Base-by-base conservation (phyloP, 2,797 vertebrate genomes). In the Heteromormyrus szaboi region DNA sequence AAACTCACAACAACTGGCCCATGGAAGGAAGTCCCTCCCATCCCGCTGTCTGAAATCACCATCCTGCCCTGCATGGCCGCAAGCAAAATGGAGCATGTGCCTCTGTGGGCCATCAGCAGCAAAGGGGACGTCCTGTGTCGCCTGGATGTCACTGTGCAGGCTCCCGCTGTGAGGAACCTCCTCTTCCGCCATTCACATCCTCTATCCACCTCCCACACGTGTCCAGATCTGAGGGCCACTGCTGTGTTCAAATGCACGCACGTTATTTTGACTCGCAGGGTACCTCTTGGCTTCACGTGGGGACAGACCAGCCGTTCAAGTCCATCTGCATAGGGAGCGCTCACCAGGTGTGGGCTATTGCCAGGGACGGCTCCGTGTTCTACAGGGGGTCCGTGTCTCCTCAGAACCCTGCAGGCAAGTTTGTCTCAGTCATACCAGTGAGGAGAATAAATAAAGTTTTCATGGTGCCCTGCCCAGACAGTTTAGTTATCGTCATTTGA, bases 61-160 rank as follows among this genome's bases (percentile, higher is more conserved):
- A 95, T 99, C 92, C 96, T 97, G 90, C 97, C 97, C 0, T 95
- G 95, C 86, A 93, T 94, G 1, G 93, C 94, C 81, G 93, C 93
- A 59, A 93, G 89, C 79, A 90, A 76, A 0, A 93, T 96, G 88
- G 96, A 97, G 12, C 90, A 93, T 86, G 93, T 98, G 19, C 95
- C 98, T 0, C 93, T 99, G 87, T 99, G 99, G 99, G 99, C 97
- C 33, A 95, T 99, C 93, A 98, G 99, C 91, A 97, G 96, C 95
- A 99, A 99, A 92, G 99, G 99, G 48, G 99, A 99, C 0, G 98
- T 99, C 86, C 96, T 99, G 79, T 99, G 98, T 91, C 95, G 99
- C 25, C 95, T 98, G 88, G 97, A 97, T 44, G 97, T 98, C 90
- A 97, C 97, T 0, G 89, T 95, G 19, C 94, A 97, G 90, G 97